Conservation (phyloP, 2,888 invertebrate genomes). For the Phortica okadai region DNA sequence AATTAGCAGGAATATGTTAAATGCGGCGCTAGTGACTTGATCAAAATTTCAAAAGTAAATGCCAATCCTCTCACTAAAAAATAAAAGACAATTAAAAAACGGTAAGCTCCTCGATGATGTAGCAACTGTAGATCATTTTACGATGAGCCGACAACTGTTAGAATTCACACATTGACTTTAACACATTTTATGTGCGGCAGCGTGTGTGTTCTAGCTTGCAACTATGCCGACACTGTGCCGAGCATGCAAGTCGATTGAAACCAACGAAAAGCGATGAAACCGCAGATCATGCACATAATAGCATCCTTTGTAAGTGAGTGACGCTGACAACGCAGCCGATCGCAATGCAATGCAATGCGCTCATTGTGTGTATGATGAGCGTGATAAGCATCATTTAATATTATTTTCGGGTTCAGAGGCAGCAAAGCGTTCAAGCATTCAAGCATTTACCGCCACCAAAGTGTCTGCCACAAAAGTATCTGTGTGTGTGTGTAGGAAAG, state of each 20-base stretch:
- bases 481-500: neutral
- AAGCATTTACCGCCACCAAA: conserved; percentile 29
- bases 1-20: conserved; percentile 68
- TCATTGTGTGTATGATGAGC: conserved; percentile 25
- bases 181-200: conserved; percentile 32
- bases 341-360: conserved; percentile 4
- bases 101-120: conserved; percentile 48
- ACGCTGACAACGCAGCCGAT: neutral
- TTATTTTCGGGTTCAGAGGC: conserved; percentile 28
- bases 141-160: conserved; percentile 52
- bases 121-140: conserved; percentile 54
- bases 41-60: conserved; percentile 31
- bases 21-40: conserved; percentile 51
- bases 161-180: conserved; percentile 66
- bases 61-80: conserved; percentile 37
- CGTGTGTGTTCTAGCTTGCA: conserved; percentile 51
- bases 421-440: conserved; percentile 15
- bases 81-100: conserved; percentile 58
- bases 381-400: conserved; percentile 36
- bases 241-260: conserved; percentile 33
- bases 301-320: conserved; percentile 56
- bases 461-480: conserved; percentile 4
- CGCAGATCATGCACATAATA: conserved; percentile 69
- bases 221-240: conserved; percentile 66
- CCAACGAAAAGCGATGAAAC: conserved; percentile 49